A percentile compares a stretch with the other conserved stretches of the same genome.
phyloP scores from a whole-genome alignment of 2,113 vertebrate species.

The Bostrychus sinensis region DNA sequence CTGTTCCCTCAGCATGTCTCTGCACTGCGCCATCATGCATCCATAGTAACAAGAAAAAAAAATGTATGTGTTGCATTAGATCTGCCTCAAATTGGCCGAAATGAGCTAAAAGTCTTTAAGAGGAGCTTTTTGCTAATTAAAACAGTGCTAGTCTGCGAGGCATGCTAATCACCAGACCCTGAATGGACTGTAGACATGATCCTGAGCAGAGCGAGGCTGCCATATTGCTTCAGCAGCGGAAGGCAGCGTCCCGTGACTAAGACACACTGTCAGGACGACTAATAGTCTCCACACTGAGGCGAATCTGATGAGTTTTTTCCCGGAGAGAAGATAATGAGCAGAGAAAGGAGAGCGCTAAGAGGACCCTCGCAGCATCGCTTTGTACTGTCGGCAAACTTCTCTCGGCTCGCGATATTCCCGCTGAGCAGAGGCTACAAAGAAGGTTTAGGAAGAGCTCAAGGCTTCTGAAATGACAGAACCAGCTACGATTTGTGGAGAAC shows the following conservation, averaged over 20 bases:
- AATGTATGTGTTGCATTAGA: slow-evolving; percentile 32
- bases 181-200: slow-evolving; percentile 64
- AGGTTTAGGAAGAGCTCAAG: slow-evolving; percentile 10
- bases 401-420: slow-evolving; percentile 13
- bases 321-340: slow-evolving; percentile 72
- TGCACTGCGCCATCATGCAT: slow-evolving; percentile 3
- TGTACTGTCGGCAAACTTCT: slow-evolving; percentile 44
- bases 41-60: slow-evolving; percentile 12
- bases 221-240: slow-evolving; percentile 77
- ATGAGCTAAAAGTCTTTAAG: slow-evolving; percentile 65
- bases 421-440: slow-evolving; percentile 3
- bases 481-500: not conserved
- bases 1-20: no score
- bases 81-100: slow-evolving; percentile 52
- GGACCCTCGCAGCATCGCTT: slow-evolving; percentile 56
- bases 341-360: slow-evolving; percentile 61
- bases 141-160: slow-evolving; percentile 51
- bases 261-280: slow-evolving; percentile 71
- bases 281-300: slow-evolving; percentile 78
- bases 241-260: slow-evolving; percentile 71
- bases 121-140: slow-evolving; percentile 75
- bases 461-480: slow-evolving; percentile 4
- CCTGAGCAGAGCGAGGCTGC: slow-evolving; percentile 60
- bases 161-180: slow-evolving; percentile 59
- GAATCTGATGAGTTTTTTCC: slow-evolving; percentile 75